phyloP scores from a whole-genome alignment of 2,797 vertebrate genomes.

The Leptatherina wallacei region DNA sequence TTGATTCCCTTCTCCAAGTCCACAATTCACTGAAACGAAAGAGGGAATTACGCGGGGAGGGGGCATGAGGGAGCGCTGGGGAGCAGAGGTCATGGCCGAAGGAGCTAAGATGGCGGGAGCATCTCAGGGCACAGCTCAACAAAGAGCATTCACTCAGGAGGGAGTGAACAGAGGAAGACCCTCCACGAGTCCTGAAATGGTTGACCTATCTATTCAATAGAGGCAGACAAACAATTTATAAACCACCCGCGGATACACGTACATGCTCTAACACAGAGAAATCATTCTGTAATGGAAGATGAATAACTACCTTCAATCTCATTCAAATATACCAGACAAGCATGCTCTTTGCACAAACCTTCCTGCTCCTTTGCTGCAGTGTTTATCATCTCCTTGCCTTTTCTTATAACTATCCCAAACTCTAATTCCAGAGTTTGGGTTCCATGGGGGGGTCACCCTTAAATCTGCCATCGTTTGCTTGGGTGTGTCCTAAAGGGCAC shows the following conservation, averaged over 20 bases:
- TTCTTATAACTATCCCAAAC: slow-evolving; percentile 48
- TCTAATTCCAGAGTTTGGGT: slow-evolving; percentile 39
- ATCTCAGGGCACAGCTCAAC: slow-evolving; percentile 81
- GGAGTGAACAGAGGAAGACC: slow-evolving; percentile 53
- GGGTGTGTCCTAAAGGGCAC: slow-evolving; percentile 22
- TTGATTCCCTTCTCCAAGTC: slow-evolving; percentile 78
- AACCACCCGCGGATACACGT: slow-evolving; percentile 8
- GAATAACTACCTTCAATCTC: slow-evolving; percentile 59
- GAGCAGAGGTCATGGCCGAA: slow-evolving; percentile 78
- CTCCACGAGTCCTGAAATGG: slow-evolving; percentile 70
- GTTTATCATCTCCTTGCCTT: slow-evolving; percentile 56
- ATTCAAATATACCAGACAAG: slow-evolving; percentile 44
- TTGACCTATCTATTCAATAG: slow-evolving; percentile 73
- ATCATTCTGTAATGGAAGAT: slow-evolving; percentile 27
- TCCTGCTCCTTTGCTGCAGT: slow-evolving; percentile 43
- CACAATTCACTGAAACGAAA: slow-evolving; percentile 69
- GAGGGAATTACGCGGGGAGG: slow-evolving; percentile 58
- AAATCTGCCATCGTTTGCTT: slow-evolving; percentile 44
- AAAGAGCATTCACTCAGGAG: slow-evolving; percentile 77
- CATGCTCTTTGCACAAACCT: slow-evolving; percentile 14
- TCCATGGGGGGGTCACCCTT: not conserved
- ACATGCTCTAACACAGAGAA: slow-evolving; percentile 4
- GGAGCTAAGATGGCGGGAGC: slow-evolving; percentile 85
- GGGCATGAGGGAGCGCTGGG: slow-evolving; percentile 52
- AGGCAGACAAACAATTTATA: slow-evolving; percentile 10